phyloP scores from a whole-genome alignment of 2,888 invertebrate genomes.

The Baronia brevicornis region DNA sequence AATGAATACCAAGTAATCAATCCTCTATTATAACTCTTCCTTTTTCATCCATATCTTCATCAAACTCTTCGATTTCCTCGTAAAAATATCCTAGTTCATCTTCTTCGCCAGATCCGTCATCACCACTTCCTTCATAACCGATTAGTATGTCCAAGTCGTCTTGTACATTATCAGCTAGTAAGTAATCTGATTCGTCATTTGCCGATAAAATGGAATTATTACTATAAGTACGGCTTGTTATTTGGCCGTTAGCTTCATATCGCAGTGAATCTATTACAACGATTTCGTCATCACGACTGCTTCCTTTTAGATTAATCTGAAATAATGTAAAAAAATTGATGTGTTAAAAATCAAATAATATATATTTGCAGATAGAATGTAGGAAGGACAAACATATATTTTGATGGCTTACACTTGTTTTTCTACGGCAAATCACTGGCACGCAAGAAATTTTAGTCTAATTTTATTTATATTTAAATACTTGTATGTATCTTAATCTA shows the following conservation, averaged over 20 bases:
- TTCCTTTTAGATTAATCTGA: conserved; percentile 30
- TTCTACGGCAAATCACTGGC: too few species aligned
- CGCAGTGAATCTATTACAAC: conserved; percentile 28
- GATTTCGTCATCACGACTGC: conserved; percentile 23
- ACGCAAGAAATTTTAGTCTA: too few species aligned
- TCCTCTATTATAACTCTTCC: conserved; percentile 10
- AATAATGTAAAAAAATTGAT: conserved; percentile 18
- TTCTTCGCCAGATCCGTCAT: conserved; percentile 11
- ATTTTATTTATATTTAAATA: too few species aligned
- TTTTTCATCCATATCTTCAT: conserved; percentile 8
- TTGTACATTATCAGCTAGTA: not conserved
- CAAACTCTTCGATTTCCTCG: conserved; percentile 7
- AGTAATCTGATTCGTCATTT: conserved; percentile 4
- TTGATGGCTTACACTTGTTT: too few species aligned
- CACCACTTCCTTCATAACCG: conserved; percentile 11
- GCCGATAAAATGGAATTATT: not conserved
- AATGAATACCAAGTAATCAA: too few species aligned
- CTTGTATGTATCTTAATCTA: too few species aligned
- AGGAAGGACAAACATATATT: too few species aligned
- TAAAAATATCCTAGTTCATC: conserved; percentile 2
- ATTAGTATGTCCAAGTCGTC: conserved; percentile 6
- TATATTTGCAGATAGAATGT: too few species aligned
- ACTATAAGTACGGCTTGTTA: not conserved
- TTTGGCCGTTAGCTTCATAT: conserved; percentile 15
- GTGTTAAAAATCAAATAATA: not conserved